Evolutionary conservation across 2,797 vertebrate genomes (phyloP).

Genomic region (Semaprochilodus insignis): DNA sequence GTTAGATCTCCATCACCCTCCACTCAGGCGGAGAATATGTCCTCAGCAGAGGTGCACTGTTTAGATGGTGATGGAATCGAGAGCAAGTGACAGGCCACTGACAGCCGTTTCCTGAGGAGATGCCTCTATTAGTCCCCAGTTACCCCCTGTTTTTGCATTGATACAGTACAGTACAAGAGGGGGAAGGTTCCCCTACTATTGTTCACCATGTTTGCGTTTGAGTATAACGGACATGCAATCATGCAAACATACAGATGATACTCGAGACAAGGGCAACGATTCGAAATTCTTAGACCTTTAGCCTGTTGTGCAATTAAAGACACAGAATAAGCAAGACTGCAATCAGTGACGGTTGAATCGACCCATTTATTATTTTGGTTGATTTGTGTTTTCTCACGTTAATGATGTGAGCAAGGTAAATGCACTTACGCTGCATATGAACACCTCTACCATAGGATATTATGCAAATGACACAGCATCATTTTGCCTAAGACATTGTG

Average conservation of each 20-base stretch:
- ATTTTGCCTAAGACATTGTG: no score
- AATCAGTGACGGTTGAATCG: no score
- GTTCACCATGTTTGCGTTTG: conserved; percentile 2
- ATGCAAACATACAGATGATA: background rate
- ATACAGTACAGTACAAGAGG: conserved; percentile 20
- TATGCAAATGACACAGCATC: no score
- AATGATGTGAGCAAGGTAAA: no score
- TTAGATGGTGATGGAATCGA: conserved; percentile 60
- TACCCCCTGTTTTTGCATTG: conserved; percentile 55
- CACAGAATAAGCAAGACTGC: no score
- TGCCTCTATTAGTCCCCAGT: conserved; percentile 60
- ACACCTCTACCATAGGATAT: no score
- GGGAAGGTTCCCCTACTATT: background rate
- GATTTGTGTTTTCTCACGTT: no score
- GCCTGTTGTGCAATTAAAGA: no score
- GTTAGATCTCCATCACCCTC: conserved; percentile 88
- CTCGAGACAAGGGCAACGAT: background rate
- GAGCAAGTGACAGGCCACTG: conserved; percentile 60
- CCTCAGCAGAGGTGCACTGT: conserved; percentile 69
- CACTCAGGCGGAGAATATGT: conserved; percentile 80
- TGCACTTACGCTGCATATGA: no score
- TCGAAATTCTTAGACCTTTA: background rate
- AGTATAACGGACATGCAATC: background rate
- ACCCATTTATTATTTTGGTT: no score
- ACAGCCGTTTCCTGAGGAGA: conserved; percentile 58